Percentiles rank a stretch among this genome's conserved stretches.
phyloP scores from a whole-genome alignment of 2,797 vertebrate genomes.

The Glossophaga mutica region DNA sequence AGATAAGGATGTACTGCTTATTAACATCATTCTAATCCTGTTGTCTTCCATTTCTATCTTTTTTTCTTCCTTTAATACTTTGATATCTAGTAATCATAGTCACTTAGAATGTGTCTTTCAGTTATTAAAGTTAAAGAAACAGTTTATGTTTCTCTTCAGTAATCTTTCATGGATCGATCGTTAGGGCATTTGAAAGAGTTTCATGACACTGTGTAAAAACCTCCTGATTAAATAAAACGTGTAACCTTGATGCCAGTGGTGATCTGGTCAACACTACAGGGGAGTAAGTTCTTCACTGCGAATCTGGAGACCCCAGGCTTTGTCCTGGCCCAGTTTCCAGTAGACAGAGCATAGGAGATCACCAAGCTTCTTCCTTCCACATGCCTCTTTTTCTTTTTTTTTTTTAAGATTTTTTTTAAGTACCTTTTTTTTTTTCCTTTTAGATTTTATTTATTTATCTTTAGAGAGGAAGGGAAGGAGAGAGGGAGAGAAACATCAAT shows the following conservation, averaged over 20 bases:
- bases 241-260: background rate
- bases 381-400: background rate
- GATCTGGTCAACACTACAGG: background rate
- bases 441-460: too few species aligned
- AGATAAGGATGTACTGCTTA: background rate
- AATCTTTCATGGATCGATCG: background rate
- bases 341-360: background rate
- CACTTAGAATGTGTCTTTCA: background rate
- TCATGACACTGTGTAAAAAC: background rate
- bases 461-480: too few species aligned
- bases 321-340: background rate
- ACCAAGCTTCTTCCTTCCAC: background rate
- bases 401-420: too few species aligned
- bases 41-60: background rate
- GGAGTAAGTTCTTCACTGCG: background rate
- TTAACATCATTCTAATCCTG: background rate
- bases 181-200: background rate
- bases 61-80: background rate
- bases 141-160: background rate
- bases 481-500: too few species aligned
- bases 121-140: background rate
- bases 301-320: background rate
- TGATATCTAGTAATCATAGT: background rate
- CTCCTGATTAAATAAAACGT: background rate
- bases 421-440: too few species aligned